Conservation (phyloP, 2,888 invertebrate genomes). For the Apodemia zela region DNA sequence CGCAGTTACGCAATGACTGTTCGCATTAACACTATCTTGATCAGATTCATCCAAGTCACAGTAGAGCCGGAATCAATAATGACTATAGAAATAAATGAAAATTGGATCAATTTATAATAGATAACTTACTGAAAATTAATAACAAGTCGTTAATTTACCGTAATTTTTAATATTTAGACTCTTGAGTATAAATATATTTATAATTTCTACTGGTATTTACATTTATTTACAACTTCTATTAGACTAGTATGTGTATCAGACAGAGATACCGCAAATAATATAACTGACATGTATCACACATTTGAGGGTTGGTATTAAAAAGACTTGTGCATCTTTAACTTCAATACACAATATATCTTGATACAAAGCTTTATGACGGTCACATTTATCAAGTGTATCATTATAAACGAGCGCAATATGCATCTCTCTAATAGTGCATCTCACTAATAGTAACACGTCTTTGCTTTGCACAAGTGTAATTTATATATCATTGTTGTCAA, state of each 20-base stretch:
- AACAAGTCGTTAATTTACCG: constrained; percentile 5
- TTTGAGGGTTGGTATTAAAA: too few species aligned
- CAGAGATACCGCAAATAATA: too few species aligned
- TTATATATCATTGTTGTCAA: too few species aligned
- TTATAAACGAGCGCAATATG: too few species aligned
- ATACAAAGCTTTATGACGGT: too few species aligned
- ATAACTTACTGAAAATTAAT: constrained; percentile 19
- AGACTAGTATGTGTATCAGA: not conserved
- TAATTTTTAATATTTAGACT: constrained; percentile 3
- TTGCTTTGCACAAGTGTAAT: too few species aligned
- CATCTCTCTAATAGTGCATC: too few species aligned
- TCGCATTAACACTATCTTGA: constrained; percentile 32
- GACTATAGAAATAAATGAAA: constrained; percentile 63
- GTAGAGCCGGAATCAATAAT: constrained; percentile 64
- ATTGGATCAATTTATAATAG: constrained; percentile 19
- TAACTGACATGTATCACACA: too few species aligned
- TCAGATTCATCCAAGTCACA: constrained; percentile 41
- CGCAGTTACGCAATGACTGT: constrained; percentile 44
- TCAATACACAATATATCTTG: too few species aligned
- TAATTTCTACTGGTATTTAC: not conserved
- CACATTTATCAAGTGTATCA: too few species aligned
- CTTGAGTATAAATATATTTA: not conserved
- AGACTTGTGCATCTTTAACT: too few species aligned
- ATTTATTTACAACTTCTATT: constrained; percentile 4
- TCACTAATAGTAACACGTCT: too few species aligned